phyloP scores from a whole-genome alignment of 2,888 invertebrate species.

The Pristionchus mayeri region DNA sequence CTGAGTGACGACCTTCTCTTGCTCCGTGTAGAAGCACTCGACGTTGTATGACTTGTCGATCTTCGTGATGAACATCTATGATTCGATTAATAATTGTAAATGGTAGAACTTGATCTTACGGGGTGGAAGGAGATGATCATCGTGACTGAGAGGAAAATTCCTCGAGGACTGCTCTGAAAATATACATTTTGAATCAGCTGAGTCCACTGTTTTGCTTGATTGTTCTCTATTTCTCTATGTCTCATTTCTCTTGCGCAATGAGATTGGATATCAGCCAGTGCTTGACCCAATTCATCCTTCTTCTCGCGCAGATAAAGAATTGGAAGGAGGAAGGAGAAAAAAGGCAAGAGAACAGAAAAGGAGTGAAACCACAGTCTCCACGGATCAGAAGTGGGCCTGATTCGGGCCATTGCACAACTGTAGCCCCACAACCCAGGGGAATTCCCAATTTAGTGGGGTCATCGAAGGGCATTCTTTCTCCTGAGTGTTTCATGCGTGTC shows the following conservation, averaged over 20 bases:
- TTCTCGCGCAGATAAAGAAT: neutral
- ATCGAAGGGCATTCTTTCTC: conserved; percentile 28
- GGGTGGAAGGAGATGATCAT: conserved; percentile 71
- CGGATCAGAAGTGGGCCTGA: neutral
- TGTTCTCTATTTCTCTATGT: neutral
- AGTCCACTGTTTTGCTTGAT: neutral
- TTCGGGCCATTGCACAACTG: conserved; percentile 33
- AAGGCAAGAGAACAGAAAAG: conserved; percentile 27
- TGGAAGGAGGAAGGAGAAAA: conserved; percentile 14
- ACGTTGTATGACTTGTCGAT: conserved; percentile 70
- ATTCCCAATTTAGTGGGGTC: conserved; percentile 50
- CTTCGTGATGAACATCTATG: conserved; percentile 70
- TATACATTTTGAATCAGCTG: neutral
- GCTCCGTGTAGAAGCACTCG: conserved; percentile 70
- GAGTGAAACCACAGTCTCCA: conserved; percentile 35
- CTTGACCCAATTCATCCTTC: conserved; percentile 6
- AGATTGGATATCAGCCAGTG: conserved; percentile 40
- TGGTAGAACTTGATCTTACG: conserved; percentile 46
- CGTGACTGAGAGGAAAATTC: conserved; percentile 66
- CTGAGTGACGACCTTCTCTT: conserved; percentile 65
- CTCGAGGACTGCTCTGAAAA: conserved; percentile 66
- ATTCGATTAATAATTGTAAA: neutral
- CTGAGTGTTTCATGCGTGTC: no score
- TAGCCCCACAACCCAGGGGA: conserved; percentile 42
- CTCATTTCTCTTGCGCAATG: conserved; percentile 49